These are phyloP conservation scores for Anadara kagoshimensis DNA, from an alignment of 1,140 invertebrate genomes.

Conservation along the genomic window DNA sequence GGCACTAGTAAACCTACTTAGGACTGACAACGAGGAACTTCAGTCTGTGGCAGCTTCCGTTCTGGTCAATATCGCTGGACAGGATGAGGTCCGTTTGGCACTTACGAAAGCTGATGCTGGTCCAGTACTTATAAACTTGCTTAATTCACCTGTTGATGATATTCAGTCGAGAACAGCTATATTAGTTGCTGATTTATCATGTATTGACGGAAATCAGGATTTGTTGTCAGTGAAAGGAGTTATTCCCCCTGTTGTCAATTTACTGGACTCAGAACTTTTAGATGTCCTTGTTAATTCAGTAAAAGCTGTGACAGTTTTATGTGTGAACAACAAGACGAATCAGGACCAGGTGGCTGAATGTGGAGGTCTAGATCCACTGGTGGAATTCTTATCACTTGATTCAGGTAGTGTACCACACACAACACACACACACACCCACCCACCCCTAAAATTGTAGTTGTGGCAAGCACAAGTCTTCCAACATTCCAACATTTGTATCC, in stretches of 20 bases:
- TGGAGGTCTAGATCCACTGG: constrained; percentile 66
- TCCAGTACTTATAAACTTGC: constrained; percentile 64
- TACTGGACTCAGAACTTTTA: constrained; percentile 70
- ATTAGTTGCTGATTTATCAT: constrained; percentile 70
- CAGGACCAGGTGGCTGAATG: constrained; percentile 63
- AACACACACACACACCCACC: too few species aligned
- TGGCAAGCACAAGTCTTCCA: too few species aligned
- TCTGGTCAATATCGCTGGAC: constrained; percentile 72
- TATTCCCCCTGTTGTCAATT: constrained; percentile 63
- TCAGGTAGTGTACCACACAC: constrained; percentile 66
- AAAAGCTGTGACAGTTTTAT: constrained; percentile 71
- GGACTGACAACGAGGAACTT: constrained; percentile 62
- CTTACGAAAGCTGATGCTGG: constrained; percentile 60
- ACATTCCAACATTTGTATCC: too few species aligned
- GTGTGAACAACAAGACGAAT: constrained; percentile 64
- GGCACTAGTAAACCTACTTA: constrained; percentile 64
- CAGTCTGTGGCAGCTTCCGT: constrained; percentile 70
- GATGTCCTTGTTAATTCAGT: constrained; percentile 73
- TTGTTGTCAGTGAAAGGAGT: constrained; percentile 62
- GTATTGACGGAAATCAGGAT: constrained; percentile 66
- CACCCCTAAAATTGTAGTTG: neutral
- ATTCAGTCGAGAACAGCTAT: constrained; percentile 72
- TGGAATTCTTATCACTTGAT: constrained; percentile 69
- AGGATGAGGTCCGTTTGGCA: constrained; percentile 59
- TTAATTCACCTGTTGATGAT: constrained; percentile 67